Conservation (phyloP, 2,113 vertebrate genomes). For the Megaceryle torquata region DNA sequence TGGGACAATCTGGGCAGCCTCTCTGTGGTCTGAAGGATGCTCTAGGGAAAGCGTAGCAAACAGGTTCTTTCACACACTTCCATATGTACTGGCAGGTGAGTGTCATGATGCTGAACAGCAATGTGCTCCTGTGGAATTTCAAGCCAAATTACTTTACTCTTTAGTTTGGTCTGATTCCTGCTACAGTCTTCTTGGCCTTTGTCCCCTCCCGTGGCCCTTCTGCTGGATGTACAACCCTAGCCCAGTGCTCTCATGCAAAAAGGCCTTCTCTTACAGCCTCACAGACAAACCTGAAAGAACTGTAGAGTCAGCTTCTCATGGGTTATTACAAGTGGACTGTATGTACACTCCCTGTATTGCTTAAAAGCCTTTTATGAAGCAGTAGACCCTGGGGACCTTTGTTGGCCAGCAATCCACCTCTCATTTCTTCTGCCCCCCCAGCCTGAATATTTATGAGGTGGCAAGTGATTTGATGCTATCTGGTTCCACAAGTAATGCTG, state of each 20-base stretch:
- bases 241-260: background rate
- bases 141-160: background rate
- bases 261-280: background rate
- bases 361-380: slow-evolving; percentile 12
- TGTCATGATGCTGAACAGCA: background rate
- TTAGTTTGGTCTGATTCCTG: background rate
- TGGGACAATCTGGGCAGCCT: background rate
- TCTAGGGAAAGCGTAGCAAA: background rate
- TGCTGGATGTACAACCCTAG: background rate
- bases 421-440: slow-evolving; percentile 60
- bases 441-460: slow-evolving; percentile 68
- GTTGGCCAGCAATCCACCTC: slow-evolving; percentile 36
- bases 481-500: slow-evolving; percentile 67
- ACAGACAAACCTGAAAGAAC: background rate
- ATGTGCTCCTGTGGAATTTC: background rate
- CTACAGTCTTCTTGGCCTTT: background rate
- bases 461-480: slow-evolving; percentile 64
- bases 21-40: background rate
- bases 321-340: background rate
- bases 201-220: background rate
- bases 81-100: fast-evolving
- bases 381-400: background rate
- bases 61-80: background rate
- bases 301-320: background rate
- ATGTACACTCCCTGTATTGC: background rate